Conservation (phyloP, 1,140 invertebrate species). For the Diorhabda elongata region DNA sequence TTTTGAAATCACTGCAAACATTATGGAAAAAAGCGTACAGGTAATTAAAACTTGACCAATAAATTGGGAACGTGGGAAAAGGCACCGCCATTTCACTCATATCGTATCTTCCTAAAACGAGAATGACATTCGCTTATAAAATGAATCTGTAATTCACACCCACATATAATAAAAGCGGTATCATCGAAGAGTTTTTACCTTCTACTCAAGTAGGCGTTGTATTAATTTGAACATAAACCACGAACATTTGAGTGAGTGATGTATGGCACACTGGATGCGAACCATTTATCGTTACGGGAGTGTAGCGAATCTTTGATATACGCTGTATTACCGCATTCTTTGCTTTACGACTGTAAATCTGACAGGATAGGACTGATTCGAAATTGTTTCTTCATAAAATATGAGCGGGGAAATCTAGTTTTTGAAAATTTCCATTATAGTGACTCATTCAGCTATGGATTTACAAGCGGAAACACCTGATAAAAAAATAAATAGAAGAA, state of each 20-base stretch:
- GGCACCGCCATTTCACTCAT: conserved; percentile 1
- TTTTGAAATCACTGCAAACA: too few species aligned
- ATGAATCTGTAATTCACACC: conserved; percentile 19
- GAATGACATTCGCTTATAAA: conserved; percentile 3
- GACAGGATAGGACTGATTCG: neutral
- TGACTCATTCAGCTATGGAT: too few species aligned
- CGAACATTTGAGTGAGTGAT: conserved; percentile 22
- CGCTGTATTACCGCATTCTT: conserved; percentile 5
- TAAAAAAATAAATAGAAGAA: too few species aligned
- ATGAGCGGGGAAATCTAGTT: too few species aligned
- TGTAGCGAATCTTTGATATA: conserved; percentile 16
- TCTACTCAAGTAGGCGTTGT: conserved; percentile 18
- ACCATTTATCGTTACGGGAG: conserved; percentile 17
- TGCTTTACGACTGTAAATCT: neutral
- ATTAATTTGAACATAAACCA: conserved; percentile 24
- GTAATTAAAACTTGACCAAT: too few species aligned
- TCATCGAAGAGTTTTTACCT: neutral
- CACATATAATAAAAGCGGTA: conserved; percentile 8
- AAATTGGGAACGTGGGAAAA: neutral
- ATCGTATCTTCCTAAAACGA: neutral
- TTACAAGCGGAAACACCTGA: too few species aligned
- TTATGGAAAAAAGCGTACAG: too few species aligned
- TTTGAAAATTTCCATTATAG: too few species aligned
- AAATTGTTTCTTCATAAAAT: too few species aligned
- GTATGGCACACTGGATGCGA: conserved; percentile 15